These are phyloP conservation scores for Drosophila leonis DNA, from an alignment of 2,888 invertebrate species.

Conservation along the genomic window DNA sequence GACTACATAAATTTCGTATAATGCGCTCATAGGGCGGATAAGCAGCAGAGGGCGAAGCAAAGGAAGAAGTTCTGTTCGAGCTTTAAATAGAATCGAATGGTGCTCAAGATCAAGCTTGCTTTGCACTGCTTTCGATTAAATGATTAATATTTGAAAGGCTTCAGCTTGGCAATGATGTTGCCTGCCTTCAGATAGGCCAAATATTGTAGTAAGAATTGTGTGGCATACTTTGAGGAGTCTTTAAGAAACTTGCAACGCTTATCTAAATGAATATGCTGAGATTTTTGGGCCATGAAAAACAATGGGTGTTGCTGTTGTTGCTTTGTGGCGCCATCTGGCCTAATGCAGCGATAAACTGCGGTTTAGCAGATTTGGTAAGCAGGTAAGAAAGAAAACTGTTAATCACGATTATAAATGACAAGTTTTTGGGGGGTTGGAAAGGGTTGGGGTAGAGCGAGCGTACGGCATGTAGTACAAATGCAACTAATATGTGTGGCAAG, in stretches of 20 bases:
- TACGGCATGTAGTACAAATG: constrained; percentile 22
- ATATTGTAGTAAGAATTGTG: background rate
- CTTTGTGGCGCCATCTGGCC: constrained; percentile 51
- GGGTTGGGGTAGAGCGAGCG: constrained; percentile 13
- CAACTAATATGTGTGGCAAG: constrained; percentile 48
- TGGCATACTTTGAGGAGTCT: background rate
- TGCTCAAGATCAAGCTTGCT: background rate
- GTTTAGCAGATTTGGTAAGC: constrained; percentile 20
- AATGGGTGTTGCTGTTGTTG: background rate
- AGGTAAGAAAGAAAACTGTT: constrained; percentile 35
- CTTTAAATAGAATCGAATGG: too few species aligned
- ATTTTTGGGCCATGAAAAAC: constrained; percentile 3
- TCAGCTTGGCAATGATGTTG: too few species aligned
- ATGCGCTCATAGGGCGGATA: background rate
- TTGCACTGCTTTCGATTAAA: background rate
- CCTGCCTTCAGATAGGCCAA: background rate
- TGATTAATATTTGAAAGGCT: too few species aligned
- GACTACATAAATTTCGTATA: background rate
- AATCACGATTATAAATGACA: constrained; percentile 57
- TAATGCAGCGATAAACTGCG: constrained; percentile 38
- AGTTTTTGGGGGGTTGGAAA: constrained; percentile 2
- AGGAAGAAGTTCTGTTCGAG: too few species aligned
- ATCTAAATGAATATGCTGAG: background rate
- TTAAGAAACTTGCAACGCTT: background rate
- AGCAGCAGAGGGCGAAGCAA: too few species aligned